A percentile compares a stretch with the other conserved stretches of the same genome.
These are phyloP conservation scores for Drosophila flavopinicola DNA, from an alignment of 2,888 invertebrate species.

Conservation along the genomic window DNA sequence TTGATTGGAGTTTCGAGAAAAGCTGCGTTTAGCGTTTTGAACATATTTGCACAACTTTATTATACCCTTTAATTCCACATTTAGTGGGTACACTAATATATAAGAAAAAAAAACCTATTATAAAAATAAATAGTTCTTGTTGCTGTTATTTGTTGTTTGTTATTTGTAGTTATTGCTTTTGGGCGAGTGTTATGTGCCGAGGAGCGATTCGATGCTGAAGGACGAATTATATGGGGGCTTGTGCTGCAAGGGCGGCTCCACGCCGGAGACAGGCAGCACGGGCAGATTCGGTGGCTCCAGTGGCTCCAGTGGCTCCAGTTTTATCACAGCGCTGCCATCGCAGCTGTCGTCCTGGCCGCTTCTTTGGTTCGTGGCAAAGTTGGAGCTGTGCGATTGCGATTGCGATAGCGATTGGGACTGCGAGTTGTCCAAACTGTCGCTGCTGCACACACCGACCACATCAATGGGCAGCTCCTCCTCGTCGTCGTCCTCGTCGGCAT, in stretches of 20 bases:
- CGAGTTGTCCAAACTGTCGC: conserved; percentile 85
- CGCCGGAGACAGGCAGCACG: conserved; percentile 4
- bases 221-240: conserved; percentile 85
- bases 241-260: conserved; percentile 47
- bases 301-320: conserved; percentile 81
- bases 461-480: conserved; percentile 90
- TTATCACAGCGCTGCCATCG: conserved; percentile 53
- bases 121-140: conserved; percentile 35
- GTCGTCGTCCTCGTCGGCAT: conserved; percentile 47
- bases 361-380: conserved; percentile 42
- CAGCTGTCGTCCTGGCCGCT: conserved; percentile 40
- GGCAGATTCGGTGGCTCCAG: conserved; percentile 7
- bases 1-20: background rate
- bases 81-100: conserved; percentile 11
- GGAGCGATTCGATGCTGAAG: conserved; percentile 93
- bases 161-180: background rate
- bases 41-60: conserved; percentile 22
- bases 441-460: conserved; percentile 89
- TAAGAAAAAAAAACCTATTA: conserved; percentile 13
- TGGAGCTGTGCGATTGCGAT: conserved; percentile 40
- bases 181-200: conserved; percentile 85
- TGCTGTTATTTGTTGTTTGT: background rate
- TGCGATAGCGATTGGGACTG: conserved; percentile 35
- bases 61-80: conserved; percentile 9
- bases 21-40: conserved; percentile 9